phyloP scores from a whole-genome alignment of 2,113 vertebrate genomes.

The Speoplatyrhinus poulsoni region DNA sequence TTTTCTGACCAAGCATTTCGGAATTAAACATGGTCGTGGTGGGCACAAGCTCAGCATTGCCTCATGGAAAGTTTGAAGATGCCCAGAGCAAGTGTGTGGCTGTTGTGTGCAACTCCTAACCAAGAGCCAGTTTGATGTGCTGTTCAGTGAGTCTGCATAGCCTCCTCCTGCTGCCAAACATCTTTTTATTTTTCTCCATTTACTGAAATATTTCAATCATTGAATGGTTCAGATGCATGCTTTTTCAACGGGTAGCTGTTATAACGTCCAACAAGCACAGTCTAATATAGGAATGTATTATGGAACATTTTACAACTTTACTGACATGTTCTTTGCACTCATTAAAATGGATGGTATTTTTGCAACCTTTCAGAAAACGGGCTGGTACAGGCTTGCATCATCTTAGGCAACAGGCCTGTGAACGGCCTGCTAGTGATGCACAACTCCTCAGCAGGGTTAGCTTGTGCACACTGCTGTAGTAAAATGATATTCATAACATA shows the following conservation, averaged over 20 bases:
- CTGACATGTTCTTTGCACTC: too few species aligned
- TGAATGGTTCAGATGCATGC: too few species aligned
- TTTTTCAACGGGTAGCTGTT: too few species aligned
- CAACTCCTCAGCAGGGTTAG: conserved; percentile 6
- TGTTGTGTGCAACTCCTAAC: conserved; percentile 16
- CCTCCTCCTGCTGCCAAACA: conserved; percentile 33
- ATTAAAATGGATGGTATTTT: too few species aligned
- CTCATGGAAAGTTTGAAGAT: conserved; percentile 57
- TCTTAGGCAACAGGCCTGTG: not conserved
- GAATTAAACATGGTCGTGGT: conserved; percentile 25
- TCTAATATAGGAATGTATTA: too few species aligned
- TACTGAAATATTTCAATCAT: too few species aligned
- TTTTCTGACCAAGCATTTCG: conserved; percentile 27
- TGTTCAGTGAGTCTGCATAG: conserved; percentile 5
- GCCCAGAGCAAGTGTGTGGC: conserved; percentile 26
- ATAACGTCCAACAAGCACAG: too few species aligned
- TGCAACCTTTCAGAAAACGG: too few species aligned
- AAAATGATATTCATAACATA: too few species aligned
- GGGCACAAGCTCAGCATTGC: conserved; percentile 57
- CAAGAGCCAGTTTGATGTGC: conserved; percentile 29
- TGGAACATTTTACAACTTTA: too few species aligned
- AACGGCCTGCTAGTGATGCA: not conserved
- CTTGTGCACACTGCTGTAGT: too few species aligned
- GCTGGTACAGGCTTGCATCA: too few species aligned
- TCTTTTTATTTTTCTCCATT: not conserved